phyloP scores from a whole-genome alignment of 2,888 invertebrate genomes.

The Drosophila testacea region DNA sequence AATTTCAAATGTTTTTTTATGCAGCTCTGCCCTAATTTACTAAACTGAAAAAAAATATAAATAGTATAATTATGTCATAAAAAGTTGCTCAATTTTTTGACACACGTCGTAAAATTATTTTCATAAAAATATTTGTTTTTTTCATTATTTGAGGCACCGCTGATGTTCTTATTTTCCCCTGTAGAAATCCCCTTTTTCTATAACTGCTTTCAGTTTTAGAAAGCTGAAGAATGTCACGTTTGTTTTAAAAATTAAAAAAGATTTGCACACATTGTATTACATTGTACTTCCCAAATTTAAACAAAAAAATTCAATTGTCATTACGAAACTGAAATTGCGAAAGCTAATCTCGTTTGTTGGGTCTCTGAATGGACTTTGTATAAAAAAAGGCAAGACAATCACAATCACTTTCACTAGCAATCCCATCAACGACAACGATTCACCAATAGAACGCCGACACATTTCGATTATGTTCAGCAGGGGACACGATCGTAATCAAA shows the following conservation, averaged over 20 bases:
- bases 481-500: constrained; percentile 26
- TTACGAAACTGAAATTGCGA: neutral
- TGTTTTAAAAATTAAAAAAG: neutral
- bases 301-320: neutral
- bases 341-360: constrained; percentile 9
- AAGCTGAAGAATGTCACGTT: too few relatives aligned
- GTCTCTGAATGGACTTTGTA: constrained; percentile 10
- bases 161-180: too few relatives aligned
- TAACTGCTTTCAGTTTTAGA: neutral
- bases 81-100: neutral
- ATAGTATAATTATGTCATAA: neutral
- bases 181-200: too few relatives aligned
- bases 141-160: too few relatives aligned
- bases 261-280: neutral
- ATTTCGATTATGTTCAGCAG: constrained; percentile 21
- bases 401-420: constrained; percentile 36
- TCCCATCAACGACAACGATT: constrained; percentile 1
- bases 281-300: neutral
- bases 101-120: neutral
- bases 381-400: constrained; percentile 2
- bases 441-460: constrained; percentile 23
- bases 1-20: neutral
- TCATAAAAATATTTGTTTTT: neutral
- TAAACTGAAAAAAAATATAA: neutral
- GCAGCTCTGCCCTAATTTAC: neutral